phyloP scores from a whole-genome alignment of 2,888 invertebrate genomes.

The Drosophila engyochracea region DNA sequence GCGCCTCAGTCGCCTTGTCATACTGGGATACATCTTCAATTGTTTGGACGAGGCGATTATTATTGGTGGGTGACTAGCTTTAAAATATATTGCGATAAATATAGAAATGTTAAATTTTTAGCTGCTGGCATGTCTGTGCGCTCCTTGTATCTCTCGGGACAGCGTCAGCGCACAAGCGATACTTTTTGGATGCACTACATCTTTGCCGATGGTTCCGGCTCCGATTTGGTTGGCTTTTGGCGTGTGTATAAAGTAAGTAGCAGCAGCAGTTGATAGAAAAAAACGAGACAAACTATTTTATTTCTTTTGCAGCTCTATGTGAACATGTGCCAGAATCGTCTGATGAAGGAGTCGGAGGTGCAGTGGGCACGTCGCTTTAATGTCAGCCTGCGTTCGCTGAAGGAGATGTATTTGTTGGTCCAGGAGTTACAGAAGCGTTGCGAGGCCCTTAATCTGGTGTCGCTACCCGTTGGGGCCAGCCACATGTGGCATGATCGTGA shows the following conservation, averaged over 20 bases:
- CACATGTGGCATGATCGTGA: slow-evolving; percentile 86
- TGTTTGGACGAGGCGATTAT: slow-evolving; percentile 93
- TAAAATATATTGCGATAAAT: background rate
- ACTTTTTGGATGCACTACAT: slow-evolving; percentile 88
- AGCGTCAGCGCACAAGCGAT: slow-evolving; percentile 86
- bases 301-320: slow-evolving; percentile 88
- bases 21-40: slow-evolving; percentile 94
- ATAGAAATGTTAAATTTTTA: slow-evolving; percentile 72
- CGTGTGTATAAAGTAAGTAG: slow-evolving; percentile 90
- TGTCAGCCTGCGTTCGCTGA: slow-evolving; percentile 90
- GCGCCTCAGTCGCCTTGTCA: slow-evolving; percentile 92
- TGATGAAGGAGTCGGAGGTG: slow-evolving; percentile 86
- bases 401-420: slow-evolving; percentile 90
- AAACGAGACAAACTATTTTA: background rate
- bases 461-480: slow-evolving; percentile 44
- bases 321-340: slow-evolving; percentile 87
- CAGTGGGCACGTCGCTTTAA: slow-evolving; percentile 91
- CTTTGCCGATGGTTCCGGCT: slow-evolving; percentile 92
- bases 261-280: background rate
- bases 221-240: slow-evolving; percentile 93
- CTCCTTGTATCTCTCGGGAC: slow-evolving; percentile 90
- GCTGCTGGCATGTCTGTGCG: slow-evolving; percentile 94
- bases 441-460: slow-evolving; percentile 87
- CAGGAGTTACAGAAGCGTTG: slow-evolving; percentile 90
- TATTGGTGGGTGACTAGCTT: slow-evolving; percentile 87